Percentiles rank a stretch among this genome's conserved stretches.
Evolutionary conservation across 2,113 vertebrate species (phyloP).

Genomic region (Oryzias celebensis): DNA sequence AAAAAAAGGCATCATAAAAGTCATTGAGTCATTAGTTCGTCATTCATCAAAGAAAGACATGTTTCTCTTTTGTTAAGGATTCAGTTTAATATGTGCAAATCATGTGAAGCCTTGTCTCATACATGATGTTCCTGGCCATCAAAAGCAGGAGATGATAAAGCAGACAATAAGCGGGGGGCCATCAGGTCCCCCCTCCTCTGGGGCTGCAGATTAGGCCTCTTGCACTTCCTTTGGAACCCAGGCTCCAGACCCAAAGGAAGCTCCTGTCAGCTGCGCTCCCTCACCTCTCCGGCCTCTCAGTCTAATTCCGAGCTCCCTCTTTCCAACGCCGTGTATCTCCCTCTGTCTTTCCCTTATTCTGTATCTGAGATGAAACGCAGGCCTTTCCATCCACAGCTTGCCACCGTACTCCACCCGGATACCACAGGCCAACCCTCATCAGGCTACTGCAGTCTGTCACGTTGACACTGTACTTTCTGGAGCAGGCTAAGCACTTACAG

Average conservation of each 20-base stretch:
- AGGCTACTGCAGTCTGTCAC: slow-evolving; percentile 64
- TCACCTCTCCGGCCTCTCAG: slow-evolving; percentile 86
- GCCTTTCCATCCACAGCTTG: slow-evolving; percentile 56
- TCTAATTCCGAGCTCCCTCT: slow-evolving; percentile 42
- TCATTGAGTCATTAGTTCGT: too few species aligned
- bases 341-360: slow-evolving; percentile 33
- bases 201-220: slow-evolving; percentile 87
- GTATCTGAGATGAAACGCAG: slow-evolving; percentile 71
- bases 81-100: slow-evolving; percentile 16
- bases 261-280: slow-evolving; percentile 82
- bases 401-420: slow-evolving; percentile 57
- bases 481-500: not conserved
- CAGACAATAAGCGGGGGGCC: slow-evolving; percentile 86
- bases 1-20: not conserved
- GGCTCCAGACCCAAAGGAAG: slow-evolving; percentile 77
- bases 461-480: slow-evolving; percentile 22
- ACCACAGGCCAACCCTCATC: slow-evolving; percentile 58
- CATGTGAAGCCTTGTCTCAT: slow-evolving; percentile 32
- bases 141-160: slow-evolving; percentile 74
- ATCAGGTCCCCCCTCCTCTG: slow-evolving; percentile 75
- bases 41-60: too few species aligned
- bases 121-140: slow-evolving; percentile 61
- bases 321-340: slow-evolving; percentile 70
- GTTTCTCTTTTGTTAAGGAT: too few species aligned
- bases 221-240: slow-evolving; percentile 89